Conservation (phyloP, 1,140 invertebrate genomes). For the Zaprionus ghesquierei region DNA sequence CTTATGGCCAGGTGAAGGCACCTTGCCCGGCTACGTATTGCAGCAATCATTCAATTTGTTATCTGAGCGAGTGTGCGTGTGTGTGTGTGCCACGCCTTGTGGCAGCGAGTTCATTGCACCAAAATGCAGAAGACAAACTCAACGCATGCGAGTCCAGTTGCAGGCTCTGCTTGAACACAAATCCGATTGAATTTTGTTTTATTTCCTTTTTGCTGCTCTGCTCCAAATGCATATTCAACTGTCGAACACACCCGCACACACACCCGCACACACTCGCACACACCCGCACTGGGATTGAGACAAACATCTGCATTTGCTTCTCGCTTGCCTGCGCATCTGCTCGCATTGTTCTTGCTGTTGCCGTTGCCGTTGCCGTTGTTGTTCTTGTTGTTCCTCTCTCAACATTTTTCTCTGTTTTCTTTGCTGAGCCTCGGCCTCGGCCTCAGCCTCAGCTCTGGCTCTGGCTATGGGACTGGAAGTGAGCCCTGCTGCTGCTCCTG, state of each 20-base stretch:
- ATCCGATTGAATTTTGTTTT: slow-evolving; percentile 56
- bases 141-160: slow-evolving; percentile 26
- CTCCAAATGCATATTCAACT: slow-evolving; percentile 52
- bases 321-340: slow-evolving; percentile 66
- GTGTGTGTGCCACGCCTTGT: background rate
- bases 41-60: slow-evolving; percentile 69
- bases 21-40: slow-evolving; percentile 6
- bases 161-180: slow-evolving; percentile 28
- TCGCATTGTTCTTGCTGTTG: slow-evolving; percentile 56
- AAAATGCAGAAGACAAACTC: slow-evolving; percentile 28
- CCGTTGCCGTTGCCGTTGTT: background rate
- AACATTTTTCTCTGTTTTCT: slow-evolving; percentile 27
- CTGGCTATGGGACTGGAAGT: background rate
- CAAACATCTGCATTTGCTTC: slow-evolving; percentile 60
- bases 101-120: slow-evolving; percentile 41
- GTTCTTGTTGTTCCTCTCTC: background rate
- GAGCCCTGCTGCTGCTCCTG: background rate
- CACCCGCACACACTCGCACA: slow-evolving; percentile 9
- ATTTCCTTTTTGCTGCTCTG: slow-evolving; percentile 29
- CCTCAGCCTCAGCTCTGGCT: slow-evolving; percentile 11
- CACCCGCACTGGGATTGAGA: slow-evolving; percentile 9
- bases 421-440: slow-evolving; percentile 12
- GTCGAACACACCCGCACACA: slow-evolving; percentile 32
- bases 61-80: background rate
- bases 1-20: slow-evolving; percentile 56